These are phyloP conservation scores for Limenitis camilla DNA, from an alignment of 2,888 invertebrate species.

Conservation along the genomic window DNA sequence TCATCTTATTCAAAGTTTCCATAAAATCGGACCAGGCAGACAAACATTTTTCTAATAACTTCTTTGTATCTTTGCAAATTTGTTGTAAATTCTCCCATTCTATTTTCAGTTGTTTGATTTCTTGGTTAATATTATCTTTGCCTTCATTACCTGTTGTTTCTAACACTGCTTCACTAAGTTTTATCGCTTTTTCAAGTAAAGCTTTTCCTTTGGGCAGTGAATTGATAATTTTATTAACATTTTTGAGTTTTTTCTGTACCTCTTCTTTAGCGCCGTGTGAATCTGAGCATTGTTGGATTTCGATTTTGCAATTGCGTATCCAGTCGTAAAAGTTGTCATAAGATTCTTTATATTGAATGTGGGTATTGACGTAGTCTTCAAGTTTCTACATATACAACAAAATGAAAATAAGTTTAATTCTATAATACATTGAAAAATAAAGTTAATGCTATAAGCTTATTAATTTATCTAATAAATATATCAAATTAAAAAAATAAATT, in stretches of 20 bases:
- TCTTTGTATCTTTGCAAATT: slow-evolving; percentile 84
- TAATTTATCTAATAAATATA: too few species aligned
- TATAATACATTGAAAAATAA: too few species aligned
- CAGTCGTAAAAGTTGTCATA: slow-evolving; percentile 89
- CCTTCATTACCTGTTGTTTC: slow-evolving; percentile 88
- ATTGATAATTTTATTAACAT: slow-evolving; percentile 79
- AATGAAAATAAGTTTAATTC: too few species aligned
- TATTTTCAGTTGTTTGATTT: slow-evolving; percentile 84
- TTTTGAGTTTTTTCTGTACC: slow-evolving; percentile 83
- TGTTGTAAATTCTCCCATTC: slow-evolving; percentile 89
- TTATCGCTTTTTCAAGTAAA: slow-evolving; percentile 81
- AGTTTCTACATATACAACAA: slow-evolving; percentile 70
- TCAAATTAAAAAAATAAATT: neutral
- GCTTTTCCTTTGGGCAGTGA: slow-evolving; percentile 82
- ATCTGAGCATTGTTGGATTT: slow-evolving; percentile 88
- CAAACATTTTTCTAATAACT: slow-evolving; percentile 82
- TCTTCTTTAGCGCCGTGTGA: slow-evolving; percentile 90
- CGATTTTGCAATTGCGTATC: slow-evolving; percentile 86
- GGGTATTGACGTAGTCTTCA: slow-evolving; percentile 88
- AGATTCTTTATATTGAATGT: slow-evolving; percentile 89
- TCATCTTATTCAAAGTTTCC: slow-evolving; percentile 81
- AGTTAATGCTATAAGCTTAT: neutral
- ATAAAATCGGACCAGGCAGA: slow-evolving; percentile 88
- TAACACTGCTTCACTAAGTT: slow-evolving; percentile 83
- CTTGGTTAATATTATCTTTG: slow-evolving; percentile 85